These are phyloP conservation scores for sheep (Ovis aries) DNA, from an alignment of 2,113 vertebrate genomes.

Conservation along the genomic window DNA sequence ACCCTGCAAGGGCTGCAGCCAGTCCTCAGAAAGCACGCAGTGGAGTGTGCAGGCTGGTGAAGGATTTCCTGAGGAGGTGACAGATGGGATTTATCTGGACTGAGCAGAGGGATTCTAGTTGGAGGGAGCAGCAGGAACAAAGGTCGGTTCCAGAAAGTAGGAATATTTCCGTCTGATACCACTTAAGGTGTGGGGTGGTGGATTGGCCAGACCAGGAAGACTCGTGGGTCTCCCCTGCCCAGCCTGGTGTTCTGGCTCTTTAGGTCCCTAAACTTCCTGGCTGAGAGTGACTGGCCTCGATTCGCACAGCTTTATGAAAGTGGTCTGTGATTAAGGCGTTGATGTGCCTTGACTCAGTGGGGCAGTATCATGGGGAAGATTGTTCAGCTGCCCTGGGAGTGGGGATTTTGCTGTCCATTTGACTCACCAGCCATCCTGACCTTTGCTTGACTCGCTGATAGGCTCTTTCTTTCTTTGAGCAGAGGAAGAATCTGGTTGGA, in stretches of 20 bases:
- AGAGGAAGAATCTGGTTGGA: not conserved
- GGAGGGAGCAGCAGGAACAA: not conserved
- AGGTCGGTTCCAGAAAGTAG: not conserved
- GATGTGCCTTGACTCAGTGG: not conserved
- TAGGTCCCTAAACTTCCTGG: not conserved
- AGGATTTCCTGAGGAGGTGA: not conserved
- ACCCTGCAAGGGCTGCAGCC: not conserved
- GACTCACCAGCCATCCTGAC: not conserved
- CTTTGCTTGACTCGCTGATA: not conserved
- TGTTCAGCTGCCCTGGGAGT: not conserved
- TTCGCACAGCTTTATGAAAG: not conserved
- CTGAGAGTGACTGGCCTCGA: not conserved
- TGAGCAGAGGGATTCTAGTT: not conserved
- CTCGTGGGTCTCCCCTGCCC: accelerated
- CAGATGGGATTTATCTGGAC: not conserved
- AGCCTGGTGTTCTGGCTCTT: not conserved
- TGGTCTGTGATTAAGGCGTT: not conserved
- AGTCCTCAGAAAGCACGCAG: not conserved
- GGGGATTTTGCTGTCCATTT: not conserved
- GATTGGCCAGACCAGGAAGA: not conserved
- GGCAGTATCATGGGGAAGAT: not conserved
- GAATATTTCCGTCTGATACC: not conserved
- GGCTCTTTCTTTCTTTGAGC: not conserved
- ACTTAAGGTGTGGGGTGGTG: not conserved
- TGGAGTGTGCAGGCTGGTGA: not conserved